A percentile compares a stretch with the other conserved stretches of the same genome.
These are phyloP conservation scores for Cataglyphis rosenhaueri DNA, from an alignment of 2,888 invertebrate genomes.

Conservation along the genomic window DNA sequence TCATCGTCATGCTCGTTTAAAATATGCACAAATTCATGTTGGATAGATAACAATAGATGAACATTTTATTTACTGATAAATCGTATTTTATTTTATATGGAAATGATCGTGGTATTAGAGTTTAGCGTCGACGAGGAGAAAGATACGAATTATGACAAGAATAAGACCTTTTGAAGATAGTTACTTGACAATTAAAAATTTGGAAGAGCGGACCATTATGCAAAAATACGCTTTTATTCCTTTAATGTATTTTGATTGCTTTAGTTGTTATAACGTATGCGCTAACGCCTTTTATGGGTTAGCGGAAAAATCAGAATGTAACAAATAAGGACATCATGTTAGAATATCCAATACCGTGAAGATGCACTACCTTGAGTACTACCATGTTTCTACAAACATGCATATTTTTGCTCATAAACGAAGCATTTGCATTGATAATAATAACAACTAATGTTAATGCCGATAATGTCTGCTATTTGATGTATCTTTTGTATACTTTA, in stretches of 20 bases:
- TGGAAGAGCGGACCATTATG: not conserved
- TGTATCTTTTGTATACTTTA: too few relatives aligned
- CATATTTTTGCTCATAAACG: not conserved
- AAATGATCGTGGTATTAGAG: too few relatives aligned
- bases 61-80: too few relatives aligned
- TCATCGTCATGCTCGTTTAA: too few relatives aligned
- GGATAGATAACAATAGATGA: too few relatives aligned
- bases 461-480: not conserved
- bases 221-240: not conserved
- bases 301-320: not conserved
- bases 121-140: too few relatives aligned
- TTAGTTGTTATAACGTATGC: constrained; percentile 16
- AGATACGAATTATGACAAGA: too few relatives aligned
- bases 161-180: too few relatives aligned
- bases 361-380: not conserved
- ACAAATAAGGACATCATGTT: not conserved
- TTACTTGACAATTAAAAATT: not conserved
- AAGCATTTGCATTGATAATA: not conserved
- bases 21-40: too few relatives aligned
- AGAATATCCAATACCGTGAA: constrained; percentile 3
- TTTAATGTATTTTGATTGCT: not conserved
- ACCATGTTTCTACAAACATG: not conserved
- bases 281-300: not conserved
- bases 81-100: too few relatives aligned
- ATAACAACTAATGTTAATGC: not conserved